phyloP scores from a whole-genome alignment of 1,140 invertebrate genomes.

The Wasmannia auropunctata region DNA sequence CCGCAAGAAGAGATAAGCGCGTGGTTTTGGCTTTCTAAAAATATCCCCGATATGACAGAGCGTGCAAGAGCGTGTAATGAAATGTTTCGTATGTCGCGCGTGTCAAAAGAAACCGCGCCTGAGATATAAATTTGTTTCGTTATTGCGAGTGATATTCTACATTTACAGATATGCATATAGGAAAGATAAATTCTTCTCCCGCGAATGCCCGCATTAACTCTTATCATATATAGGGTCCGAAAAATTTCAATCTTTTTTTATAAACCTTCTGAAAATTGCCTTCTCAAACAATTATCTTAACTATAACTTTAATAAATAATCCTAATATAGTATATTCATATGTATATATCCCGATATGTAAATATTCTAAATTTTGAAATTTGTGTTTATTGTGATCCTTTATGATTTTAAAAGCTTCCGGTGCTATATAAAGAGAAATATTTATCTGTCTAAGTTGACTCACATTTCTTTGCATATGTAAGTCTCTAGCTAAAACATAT shows the following conservation, averaged over 20 bases:
- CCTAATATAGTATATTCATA: neutral
- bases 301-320: neutral
- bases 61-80: conserved; percentile 25
- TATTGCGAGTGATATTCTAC: neutral
- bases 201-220: neutral
- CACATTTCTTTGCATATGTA: neutral
- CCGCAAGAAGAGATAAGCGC: conserved; percentile 52
- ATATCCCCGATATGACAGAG: conserved; percentile 30
- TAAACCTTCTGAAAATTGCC: neutral
- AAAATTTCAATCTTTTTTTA: neutral
- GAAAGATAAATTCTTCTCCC: neutral
- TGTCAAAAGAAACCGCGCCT: conserved; percentile 9
- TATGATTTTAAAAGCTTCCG: neutral
- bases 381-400: neutral
- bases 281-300: neutral
- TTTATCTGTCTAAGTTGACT: neutral
- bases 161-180: neutral
- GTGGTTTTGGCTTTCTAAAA: conserved; percentile 63
- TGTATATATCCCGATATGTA: neutral
- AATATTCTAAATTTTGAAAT: neutral
- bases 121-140: conserved; percentile 35
- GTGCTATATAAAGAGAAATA: neutral
- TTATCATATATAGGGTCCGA: neutral
- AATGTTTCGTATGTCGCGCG: conserved; percentile 8
- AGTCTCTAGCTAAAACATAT: neutral